Evolutionary conservation across 2,113 vertebrate genomes (phyloP).

Genomic region (Glaucidium brasilianum): DNA sequence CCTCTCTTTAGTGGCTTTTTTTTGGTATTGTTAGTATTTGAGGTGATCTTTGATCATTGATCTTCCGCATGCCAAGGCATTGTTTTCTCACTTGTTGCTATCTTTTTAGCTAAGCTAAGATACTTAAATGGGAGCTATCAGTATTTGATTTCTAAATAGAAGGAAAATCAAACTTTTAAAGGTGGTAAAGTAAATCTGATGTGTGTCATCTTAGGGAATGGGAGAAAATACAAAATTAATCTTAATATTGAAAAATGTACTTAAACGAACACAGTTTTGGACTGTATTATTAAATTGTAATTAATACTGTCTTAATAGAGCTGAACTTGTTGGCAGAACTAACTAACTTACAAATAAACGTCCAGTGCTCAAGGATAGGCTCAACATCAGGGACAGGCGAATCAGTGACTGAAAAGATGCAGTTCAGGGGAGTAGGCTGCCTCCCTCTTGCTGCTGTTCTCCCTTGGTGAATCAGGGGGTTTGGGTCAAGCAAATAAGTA

Average conservation of each 20-base stretch:
- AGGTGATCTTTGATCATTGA: background rate
- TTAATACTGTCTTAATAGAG: background rate
- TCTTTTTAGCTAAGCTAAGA: background rate
- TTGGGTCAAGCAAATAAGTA: background rate
- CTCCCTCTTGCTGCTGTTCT: background rate
- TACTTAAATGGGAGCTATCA: background rate
- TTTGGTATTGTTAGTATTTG: background rate
- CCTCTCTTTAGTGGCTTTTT: background rate
- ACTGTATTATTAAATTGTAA: background rate
- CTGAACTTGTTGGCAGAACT: background rate
- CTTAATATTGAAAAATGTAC: background rate
- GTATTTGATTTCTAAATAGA: background rate
- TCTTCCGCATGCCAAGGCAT: background rate
- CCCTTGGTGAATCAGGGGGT: background rate
- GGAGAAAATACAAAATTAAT: background rate
- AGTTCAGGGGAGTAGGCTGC: background rate
- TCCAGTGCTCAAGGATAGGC: background rate
- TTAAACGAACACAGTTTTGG: background rate
- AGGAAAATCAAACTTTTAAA: background rate
- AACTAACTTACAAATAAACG: background rate
- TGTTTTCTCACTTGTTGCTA: background rate
- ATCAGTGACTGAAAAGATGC: background rate
- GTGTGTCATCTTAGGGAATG: background rate
- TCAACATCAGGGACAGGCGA: background rate
- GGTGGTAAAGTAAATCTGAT: background rate